These are phyloP conservation scores for Drosophila nikananu DNA, from an alignment of 1,140 invertebrate genomes.

Conservation along the genomic window DNA sequence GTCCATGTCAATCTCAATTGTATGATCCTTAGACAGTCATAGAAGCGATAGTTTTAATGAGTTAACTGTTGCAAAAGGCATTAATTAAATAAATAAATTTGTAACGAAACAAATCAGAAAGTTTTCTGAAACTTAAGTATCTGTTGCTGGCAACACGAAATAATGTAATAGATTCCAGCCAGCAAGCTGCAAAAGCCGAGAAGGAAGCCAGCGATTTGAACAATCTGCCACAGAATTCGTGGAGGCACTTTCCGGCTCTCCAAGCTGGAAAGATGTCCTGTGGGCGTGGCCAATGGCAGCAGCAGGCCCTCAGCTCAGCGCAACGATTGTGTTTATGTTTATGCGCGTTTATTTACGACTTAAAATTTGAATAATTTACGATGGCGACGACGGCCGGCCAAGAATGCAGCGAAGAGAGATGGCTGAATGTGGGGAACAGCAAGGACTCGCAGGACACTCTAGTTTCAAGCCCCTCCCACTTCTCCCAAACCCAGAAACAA, in stretches of 20 bases:
- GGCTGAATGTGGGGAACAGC: conserved; percentile 22
- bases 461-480: background rate
- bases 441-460: conserved; percentile 3
- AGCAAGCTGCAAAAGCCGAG: conserved; percentile 2
- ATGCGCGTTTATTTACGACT: conserved; percentile 79
- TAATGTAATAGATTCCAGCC: conserved; percentile 33
- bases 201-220: conserved; percentile 28
- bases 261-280: conserved; percentile 28
- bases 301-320: conserved; percentile 29
- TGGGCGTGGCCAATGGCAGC: conserved; percentile 51
- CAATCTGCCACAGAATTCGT: conserved; percentile 39
- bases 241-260: background rate
- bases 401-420: conserved; percentile 38
- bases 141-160: conserved; percentile 22
- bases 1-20: conserved; percentile 15
- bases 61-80: background rate
- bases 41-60: background rate
- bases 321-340: conserved; percentile 70
- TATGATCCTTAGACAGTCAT: background rate
- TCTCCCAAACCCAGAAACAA: conserved; percentile 32
- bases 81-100: background rate
- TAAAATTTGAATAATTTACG: conserved; percentile 81
- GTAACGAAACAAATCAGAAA: background rate
- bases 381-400: conserved; percentile 35
- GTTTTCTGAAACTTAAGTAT: conserved; percentile 2